Conservation (phyloP, 2,113 vertebrate species). For the Centropus bengalensis region DNA sequence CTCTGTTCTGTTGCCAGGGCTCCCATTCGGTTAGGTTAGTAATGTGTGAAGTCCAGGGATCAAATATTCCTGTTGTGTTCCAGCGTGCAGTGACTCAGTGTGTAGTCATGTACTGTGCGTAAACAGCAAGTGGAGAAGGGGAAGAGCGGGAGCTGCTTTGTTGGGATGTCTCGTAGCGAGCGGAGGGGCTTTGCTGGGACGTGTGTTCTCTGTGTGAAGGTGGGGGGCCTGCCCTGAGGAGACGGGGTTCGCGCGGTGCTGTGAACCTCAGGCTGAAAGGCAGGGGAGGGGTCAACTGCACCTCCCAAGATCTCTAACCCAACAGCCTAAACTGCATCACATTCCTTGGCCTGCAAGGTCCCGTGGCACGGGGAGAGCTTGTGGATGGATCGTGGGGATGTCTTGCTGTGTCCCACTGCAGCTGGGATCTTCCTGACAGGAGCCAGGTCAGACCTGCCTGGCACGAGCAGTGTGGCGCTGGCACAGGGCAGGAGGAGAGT, state of each 20-base stretch:
- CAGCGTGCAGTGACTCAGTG: constrained; percentile 11
- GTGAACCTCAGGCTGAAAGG: not conserved
- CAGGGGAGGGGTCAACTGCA: accelerated
- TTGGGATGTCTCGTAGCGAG: not conserved
- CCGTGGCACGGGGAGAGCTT: not conserved
- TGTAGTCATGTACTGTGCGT: constrained; percentile 26
- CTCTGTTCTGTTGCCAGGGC: constrained; percentile 31
- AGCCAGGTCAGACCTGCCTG: not conserved
- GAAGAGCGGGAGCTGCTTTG: not conserved
- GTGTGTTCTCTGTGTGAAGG: not conserved
- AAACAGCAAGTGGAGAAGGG: constrained; percentile 29
- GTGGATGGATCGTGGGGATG: accelerated
- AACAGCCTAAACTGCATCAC: accelerated
- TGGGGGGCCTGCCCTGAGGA: not conserved
- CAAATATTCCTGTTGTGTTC: constrained; percentile 44
- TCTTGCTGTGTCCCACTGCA: not conserved
- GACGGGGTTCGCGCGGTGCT: not conserved
- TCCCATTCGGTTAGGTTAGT: constrained; percentile 12
- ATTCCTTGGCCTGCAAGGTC: not conserved
- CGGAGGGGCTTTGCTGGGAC: not conserved
- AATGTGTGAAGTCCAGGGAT: constrained; percentile 47
- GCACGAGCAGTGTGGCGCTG: not conserved
- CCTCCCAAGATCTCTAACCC: not conserved
- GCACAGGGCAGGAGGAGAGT: not conserved
- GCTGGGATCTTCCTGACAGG: not conserved